Base-by-base conservation (phyloP, 2,797 vertebrate genomes). In the Orientallactaga sibirica region DNA sequence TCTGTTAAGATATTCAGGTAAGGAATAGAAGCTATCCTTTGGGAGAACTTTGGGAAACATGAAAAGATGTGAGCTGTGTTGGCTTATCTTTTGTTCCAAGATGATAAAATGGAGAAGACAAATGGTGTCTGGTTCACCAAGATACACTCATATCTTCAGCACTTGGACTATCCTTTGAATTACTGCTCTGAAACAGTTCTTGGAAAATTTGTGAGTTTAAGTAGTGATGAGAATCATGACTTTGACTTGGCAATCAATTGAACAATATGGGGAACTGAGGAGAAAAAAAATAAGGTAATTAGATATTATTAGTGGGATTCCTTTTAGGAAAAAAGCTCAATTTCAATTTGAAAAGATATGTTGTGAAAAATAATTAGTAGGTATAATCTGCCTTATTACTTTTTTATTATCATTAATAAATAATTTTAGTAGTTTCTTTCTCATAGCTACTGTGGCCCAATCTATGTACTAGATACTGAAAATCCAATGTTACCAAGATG, bases 281-380 rank as follows among this genome's bases (percentile, higher is more conserved):
- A 61, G 3, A 77, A 91, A 18, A 92, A 85, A 90, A n/a, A 55
- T 24, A 70, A 33, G 52, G 48, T 64, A 12, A 79, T 70, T 76
- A 66, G 18, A 22, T 61, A 2, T 1, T 61, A 87, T 71, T 52
- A 86, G n/a, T n/a, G 41, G 18, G 73, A 74, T 0, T 24, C 52
- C 15, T 75, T 33, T 19, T 4, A n/a, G 15, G 24, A 19, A 7
- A 27, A 73, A 88, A 81, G 10, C 7, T 68, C 12, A 10, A 3
- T 27, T 48, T 85, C 3, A 86, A 82, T 91, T 84, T 90, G 29
- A 87, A 90, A 91, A 55, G 5, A 90, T 22, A 66, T 83, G 86
- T 83, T 85, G 10, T 76, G 16, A 7, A 19, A 83, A 80, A 80
- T n/a, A 90, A 79, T 71, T 41, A 86, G 11, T 62, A 68, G 55